Evolutionary conservation across 1,140 invertebrate genomes (phyloP), one percentile per base, ranked within the genome.

Genomic region (Yoshiicerus persimilis): DNA sequence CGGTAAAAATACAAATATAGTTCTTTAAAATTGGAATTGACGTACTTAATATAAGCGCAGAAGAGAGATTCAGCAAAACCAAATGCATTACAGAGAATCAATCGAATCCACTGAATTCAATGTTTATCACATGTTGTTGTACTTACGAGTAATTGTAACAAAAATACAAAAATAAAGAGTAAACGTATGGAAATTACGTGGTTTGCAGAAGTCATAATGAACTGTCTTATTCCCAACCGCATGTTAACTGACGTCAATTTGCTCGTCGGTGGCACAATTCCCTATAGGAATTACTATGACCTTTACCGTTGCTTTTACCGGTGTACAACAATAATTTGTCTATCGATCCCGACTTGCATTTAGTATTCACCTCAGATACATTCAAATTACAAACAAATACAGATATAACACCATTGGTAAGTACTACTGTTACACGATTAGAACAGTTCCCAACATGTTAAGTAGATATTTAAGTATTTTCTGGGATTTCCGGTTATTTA

Each of bases 81-180:
- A 13, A 32, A 70, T 70, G 30, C 66, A n/a, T 66, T 30, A 27
- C 66, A 30, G 25, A 70, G 66, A 70, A 10, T 56, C 16, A 39
- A 11, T 39, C 13, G 16, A 56, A 56, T 56, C 47, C 41, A 47
- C 20, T 36, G 20, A 80, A 80, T 80, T 80, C 27, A 80, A 80
- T 38, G 75, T 80, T 80, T 80, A 80, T 80, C 75, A 80, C 75
- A 66, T 66, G 75, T 80, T 80, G 30, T 36, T 36, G 30, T 80
- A 80, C 75, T 80, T 80, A 80, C 32, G 32, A 30, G 75, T 34
- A 80, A 70, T 70, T 70, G 27, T 30, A 70, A 70, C 9, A 70
- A 70, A 27, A 16, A 70, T 8, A 27, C 10, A 27, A 70, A 8
- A 66, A 4, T 25, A 30, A 66, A 27, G 23, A 70, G 23, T 30